These are phyloP conservation scores for Linepithema humile DNA, from an alignment of 1,140 invertebrate genomes.

Conservation along the genomic window DNA sequence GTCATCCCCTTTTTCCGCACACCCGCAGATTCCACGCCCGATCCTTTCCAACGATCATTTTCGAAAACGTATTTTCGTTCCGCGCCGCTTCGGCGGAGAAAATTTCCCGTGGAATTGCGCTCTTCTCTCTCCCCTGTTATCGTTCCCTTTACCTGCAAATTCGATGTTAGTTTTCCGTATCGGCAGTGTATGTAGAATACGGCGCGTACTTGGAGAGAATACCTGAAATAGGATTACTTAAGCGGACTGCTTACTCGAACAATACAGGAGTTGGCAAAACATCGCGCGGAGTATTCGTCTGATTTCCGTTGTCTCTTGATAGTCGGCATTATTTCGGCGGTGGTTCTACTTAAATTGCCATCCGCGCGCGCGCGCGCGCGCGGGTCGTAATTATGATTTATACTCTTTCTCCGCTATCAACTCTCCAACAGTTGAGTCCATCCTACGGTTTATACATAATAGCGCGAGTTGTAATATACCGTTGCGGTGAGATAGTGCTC, in stretches of 20 bases:
- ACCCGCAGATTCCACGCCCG: not conserved
- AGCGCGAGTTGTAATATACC: slow-evolving; percentile 48
- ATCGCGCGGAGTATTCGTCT: not conserved
- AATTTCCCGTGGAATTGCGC: slow-evolving; percentile 3
- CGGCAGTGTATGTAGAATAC: slow-evolving; percentile 18
- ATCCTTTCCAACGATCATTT: slow-evolving; percentile 34
- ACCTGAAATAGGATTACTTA: slow-evolving; percentile 20
- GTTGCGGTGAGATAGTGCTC: slow-evolving; percentile 46
- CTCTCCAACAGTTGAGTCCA: no score
- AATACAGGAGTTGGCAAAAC: not conserved
- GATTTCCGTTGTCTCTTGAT: slow-evolving; percentile 27
- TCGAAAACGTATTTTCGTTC: slow-evolving; percentile 26
- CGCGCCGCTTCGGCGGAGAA: not conserved
- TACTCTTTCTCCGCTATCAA: slow-evolving; percentile 38
- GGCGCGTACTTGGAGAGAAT: not conserved
- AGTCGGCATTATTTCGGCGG: not conserved
- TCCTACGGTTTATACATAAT: slow-evolving; percentile 51
- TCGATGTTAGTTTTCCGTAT: slow-evolving; percentile 18
- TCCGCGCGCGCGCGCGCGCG: slow-evolving; percentile 13
- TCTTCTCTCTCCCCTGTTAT: slow-evolving; percentile 5
- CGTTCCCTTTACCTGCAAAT: slow-evolving; percentile 7
- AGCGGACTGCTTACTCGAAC: slow-evolving; percentile 7
- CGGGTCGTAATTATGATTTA: slow-evolving; percentile 54
- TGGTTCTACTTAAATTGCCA: slow-evolving; percentile 30
- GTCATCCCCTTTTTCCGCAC: not conserved